phyloP scores from a whole-genome alignment of 2,888 invertebrate species.

The Mystacides longicornis region DNA sequence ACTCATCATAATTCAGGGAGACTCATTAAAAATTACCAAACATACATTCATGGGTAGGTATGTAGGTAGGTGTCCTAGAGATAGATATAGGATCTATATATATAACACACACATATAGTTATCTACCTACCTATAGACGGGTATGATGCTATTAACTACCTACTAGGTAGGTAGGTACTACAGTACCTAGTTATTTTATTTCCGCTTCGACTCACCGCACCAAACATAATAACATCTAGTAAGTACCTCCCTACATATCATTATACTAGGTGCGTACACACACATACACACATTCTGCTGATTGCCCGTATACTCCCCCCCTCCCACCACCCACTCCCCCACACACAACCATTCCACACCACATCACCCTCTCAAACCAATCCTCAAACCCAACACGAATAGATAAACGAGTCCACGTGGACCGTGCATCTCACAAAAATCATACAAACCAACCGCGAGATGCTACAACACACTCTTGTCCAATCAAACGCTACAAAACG shows the following conservation, averaged over 20 bases:
- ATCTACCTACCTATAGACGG: neutral
- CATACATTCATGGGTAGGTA: neutral
- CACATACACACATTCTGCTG: conserved; percentile 35
- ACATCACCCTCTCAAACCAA: conserved; percentile 40
- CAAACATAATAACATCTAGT: neutral
- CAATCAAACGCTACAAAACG: conserved; percentile 36
- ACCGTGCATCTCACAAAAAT: conserved; percentile 50
- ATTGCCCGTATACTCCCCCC: conserved; percentile 53
- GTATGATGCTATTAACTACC: neutral
- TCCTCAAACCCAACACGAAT: conserved; percentile 40
- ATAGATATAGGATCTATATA: neutral
- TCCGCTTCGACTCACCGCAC: conserved; percentile 2
- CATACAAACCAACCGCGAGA: conserved; percentile 38
- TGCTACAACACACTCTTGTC: conserved; percentile 31
- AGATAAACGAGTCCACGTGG: conserved; percentile 55
- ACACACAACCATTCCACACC: conserved; percentile 47
- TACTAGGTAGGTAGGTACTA: no score
- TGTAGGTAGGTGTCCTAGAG: neutral
- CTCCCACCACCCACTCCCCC: conserved; percentile 37
- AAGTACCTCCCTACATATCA: neutral
- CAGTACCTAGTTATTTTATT: conserved; percentile 1
- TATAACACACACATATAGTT: neutral
- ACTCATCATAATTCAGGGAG: neutral
- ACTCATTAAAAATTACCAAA: neutral
- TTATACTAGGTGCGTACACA: neutral